Evolutionary conservation across 64 coral and sea anemone species (phyloP).

Genomic region (Orbicella faveolata): DNA sequence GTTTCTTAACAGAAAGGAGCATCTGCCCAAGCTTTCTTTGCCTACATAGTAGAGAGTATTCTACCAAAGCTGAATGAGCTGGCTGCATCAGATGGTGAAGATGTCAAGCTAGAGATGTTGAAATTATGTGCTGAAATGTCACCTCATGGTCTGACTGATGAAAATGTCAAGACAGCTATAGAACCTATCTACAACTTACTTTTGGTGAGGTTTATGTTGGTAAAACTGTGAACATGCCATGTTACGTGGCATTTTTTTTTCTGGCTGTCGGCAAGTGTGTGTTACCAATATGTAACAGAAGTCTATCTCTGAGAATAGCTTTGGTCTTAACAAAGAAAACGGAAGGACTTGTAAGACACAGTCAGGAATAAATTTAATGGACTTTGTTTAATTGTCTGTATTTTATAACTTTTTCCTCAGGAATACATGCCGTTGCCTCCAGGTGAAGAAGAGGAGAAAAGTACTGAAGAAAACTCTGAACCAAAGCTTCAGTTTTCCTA

Average conservation of each 20-base stretch:
- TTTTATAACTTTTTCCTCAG: conserved; percentile 19
- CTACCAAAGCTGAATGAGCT: conserved; percentile 64
- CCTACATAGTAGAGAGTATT: conserved; percentile 66
- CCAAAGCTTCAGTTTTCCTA: conserved; percentile 94
- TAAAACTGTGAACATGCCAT: too few species aligned
- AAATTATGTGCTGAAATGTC: conserved; percentile 95
- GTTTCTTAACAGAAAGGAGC: conserved; percentile 86
- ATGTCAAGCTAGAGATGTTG: conserved; percentile 78
- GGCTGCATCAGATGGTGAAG: conserved; percentile 57
- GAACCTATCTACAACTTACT: conserved; percentile 88
- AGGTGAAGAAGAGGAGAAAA: conserved; percentile 77
- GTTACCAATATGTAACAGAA: too few species aligned
- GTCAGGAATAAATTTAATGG: not conserved
- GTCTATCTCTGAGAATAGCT: too few species aligned
- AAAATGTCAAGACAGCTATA: conserved; percentile 74
- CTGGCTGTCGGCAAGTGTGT: too few species aligned
- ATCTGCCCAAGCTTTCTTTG: conserved; percentile 74
- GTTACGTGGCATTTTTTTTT: too few species aligned
- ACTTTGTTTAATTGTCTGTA: not conserved
- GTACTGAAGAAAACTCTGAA: conserved; percentile 68
- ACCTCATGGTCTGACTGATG: conserved; percentile 73
- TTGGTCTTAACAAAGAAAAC: too few species aligned
- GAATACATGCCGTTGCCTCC: conserved; percentile 94
- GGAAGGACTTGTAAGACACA: too few species aligned
- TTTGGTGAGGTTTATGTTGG: conserved; percentile 52